Base-by-base conservation (phyloP, 2,113 vertebrate species). In the Paralichthys olivaceus region DNA sequence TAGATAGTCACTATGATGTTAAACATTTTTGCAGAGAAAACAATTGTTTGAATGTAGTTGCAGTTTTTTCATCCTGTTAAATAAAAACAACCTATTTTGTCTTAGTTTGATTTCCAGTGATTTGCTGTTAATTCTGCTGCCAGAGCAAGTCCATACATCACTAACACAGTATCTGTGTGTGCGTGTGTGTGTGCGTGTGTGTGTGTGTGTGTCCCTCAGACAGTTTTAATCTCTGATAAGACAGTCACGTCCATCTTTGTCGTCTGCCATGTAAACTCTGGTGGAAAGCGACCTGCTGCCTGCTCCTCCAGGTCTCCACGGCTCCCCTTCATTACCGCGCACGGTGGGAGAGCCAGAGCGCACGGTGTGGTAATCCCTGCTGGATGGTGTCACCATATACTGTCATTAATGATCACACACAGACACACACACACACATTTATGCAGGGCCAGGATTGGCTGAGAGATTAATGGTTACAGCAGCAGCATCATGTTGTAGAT, bases 241-340 rank as follows among this genome's bases (percentile, higher is more conserved):
- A 62, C 83, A 66, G 76, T 83, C 81, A 83, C 83, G 83, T 90
- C 60, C 76, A 60, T 64, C 69, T 73, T 60, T 64, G 61, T 85
- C 71, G 45, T 78, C 86, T 80, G 79, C 57, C 63, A 2, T 71
- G 63, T 69, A 81, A 77, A 89, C 72, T 75, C 58, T 64, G 63
- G 69, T 79, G 78, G 59, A 77, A 61, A 75, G 69, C 63, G 67
- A 73, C 73, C 79, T 56, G 62, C 71, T 49, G 15, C 64, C 77
- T 65, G 57, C 14, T 19, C 78, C 72, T 75, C 58, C 76, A 73
- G 75, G 75, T 47, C 82, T 73, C 72, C 34, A 61, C 79, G 54
- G 75, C 68, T 55, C 66, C 32, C 49, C 83, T 83, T 90, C 87
- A 90, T 92, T 89, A 89, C 75, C 57, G 61, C 13, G 6, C 89